Evolutionary conservation across 2,113 vertebrate genomes (phyloP).

Genomic region (Passer domesticus): DNA sequence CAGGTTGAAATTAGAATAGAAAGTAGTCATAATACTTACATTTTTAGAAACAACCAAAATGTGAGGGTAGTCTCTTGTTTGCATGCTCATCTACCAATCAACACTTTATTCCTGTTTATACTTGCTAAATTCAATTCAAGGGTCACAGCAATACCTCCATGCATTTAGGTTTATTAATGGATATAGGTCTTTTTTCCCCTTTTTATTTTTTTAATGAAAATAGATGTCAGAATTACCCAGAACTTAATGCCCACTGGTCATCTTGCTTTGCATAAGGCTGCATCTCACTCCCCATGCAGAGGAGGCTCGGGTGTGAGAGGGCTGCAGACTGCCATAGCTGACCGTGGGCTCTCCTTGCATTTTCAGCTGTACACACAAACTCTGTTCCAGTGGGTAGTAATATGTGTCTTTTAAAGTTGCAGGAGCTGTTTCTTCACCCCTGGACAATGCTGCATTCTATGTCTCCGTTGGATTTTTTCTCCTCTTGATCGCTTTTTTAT

Average conservation of each 20-base stretch:
- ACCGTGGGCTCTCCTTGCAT: background rate
- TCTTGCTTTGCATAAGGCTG: background rate
- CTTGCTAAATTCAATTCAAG: background rate
- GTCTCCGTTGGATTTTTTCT: slow-evolving; percentile 58
- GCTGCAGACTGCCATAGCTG: background rate
- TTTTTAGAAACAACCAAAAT: background rate
- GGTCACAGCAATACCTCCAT: background rate
- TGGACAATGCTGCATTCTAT: slow-evolving; percentile 57
- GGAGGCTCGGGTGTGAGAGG: background rate
- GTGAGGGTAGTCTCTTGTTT: background rate
- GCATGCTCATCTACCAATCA: background rate
- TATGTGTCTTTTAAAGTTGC: slow-evolving; percentile 47
- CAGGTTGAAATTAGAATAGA: background rate
- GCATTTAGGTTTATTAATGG: background rate
- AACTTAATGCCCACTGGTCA: background rate
- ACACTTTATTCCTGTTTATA: background rate
- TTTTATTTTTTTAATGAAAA: background rate
- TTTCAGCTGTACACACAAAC: background rate
- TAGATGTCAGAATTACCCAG: background rate
- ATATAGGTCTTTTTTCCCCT: accelerated
- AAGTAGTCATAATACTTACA: background rate
- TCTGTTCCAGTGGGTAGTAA: background rate
- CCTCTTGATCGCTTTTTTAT: slow-evolving; percentile 28
- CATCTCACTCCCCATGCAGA: background rate
- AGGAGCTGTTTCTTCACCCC: slow-evolving; percentile 54